Base-by-base conservation (phyloP, 2,797 vertebrate genomes). In the Pitangus sulphuratus region DNA sequence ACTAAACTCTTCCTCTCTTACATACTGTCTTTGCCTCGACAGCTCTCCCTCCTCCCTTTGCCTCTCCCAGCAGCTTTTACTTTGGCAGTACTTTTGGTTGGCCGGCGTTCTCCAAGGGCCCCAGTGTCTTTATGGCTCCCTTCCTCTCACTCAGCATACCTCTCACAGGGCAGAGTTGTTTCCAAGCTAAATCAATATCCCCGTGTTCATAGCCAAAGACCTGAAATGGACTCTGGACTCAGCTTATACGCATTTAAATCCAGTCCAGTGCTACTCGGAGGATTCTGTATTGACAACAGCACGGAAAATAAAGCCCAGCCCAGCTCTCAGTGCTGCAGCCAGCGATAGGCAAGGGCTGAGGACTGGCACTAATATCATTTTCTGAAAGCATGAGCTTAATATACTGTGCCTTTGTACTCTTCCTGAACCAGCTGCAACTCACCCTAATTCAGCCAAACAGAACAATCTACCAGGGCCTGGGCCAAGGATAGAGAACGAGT, bases 151-250 rank as follows among this genome's bases (percentile, higher is more conserved):
- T 62, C 57, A 30, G 50, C 10, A 8, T 20, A 44, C 84, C 68
- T 92, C 62, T 76, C 28, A 80, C 44, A 87, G 56, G 76, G 44
- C 66, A 76, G 40, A 75, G 53, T 14, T 90, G 48, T 31, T 97
- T 92, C 72, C 68, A 93, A 81, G 71, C 62, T 75, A 83, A 92
- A 89, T 92, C 82, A 39, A 92, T 90, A 94, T 7, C 48, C 31
- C 47, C 2, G 0, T 4, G 31, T 31, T 66, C n/a, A 9, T 24
- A 85, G 86, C 81, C 86, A 93, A 56, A 86, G 74, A 62, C 22
- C 87, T 69, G 65, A 86, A 95, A 66, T 28, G 39, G 93, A 70
- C 54, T 45, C 72, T 64, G 35, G 70, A 35, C 45, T 81, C 82
- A 40, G 56, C 31, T 40, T 40, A 35, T 4, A 42, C 5, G 12